Conservation (phyloP, 2,797 vertebrate genomes). For the Enteromius radiatus region DNA sequence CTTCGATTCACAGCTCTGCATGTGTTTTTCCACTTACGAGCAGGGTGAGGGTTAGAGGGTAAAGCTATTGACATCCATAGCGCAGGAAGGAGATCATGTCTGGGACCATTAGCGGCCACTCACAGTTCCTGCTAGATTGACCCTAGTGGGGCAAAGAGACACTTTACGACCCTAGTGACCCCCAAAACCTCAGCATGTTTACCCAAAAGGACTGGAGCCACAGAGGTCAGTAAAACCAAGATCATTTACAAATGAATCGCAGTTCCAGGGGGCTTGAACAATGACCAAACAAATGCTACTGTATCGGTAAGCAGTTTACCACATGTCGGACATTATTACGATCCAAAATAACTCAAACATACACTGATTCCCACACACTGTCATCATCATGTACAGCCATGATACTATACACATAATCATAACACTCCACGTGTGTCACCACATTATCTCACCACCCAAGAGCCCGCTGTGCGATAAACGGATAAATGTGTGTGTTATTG, state of each 20-base stretch:
- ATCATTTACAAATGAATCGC: slow-evolving; percentile 61
- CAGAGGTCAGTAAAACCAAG: slow-evolving; percentile 52
- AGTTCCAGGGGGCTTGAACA: slow-evolving; percentile 48
- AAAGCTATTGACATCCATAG: slow-evolving; percentile 65
- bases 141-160: slow-evolving; percentile 50
- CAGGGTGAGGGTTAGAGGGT: slow-evolving; percentile 61
- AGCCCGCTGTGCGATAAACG: slow-evolving; percentile 50
- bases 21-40: slow-evolving; percentile 64
- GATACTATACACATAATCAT: slow-evolving; percentile 29
- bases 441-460: slow-evolving; percentile 32
- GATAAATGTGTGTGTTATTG: slow-evolving; percentile 64
- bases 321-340: slow-evolving; percentile 17
- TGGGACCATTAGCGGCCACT: slow-evolving; percentile 60
- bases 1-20: slow-evolving; percentile 45
- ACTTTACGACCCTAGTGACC: slow-evolving; percentile 47
- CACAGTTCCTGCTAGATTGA: slow-evolving; percentile 55
- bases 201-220: slow-evolving; percentile 55
- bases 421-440: background rate
- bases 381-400: slow-evolving; percentile 26
- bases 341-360: background rate
- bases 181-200: slow-evolving; percentile 55
- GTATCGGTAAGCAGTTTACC: slow-evolving; percentile 49
- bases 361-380: slow-evolving; percentile 2
- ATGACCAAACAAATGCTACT: slow-evolving; percentile 50
- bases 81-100: slow-evolving; percentile 64